Percentiles rank a stretch among this genome's conserved stretches.
Evolutionary conservation across 2,888 invertebrate genomes (phyloP).

Genomic region (Ormyrus labotus): DNA sequence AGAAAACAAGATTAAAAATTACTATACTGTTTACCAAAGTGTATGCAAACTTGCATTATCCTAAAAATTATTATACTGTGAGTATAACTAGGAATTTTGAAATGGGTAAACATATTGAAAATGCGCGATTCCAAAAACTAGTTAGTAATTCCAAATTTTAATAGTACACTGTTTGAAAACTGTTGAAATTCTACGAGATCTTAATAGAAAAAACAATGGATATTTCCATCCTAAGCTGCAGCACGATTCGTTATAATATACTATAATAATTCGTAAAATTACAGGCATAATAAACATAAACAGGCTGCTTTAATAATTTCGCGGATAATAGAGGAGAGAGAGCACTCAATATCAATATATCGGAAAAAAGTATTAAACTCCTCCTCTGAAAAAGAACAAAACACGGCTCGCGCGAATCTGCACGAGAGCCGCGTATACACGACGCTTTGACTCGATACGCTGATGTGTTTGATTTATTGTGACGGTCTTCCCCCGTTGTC

Average conservation of each 20-base stretch:
- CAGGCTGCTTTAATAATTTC: conserved; percentile 3
- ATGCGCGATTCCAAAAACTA: too few relatives aligned
- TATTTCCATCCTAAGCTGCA: too few relatives aligned
- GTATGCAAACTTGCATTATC: too few relatives aligned
- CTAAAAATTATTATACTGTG: too few relatives aligned
- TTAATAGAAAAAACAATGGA: too few relatives aligned
- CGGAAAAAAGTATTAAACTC: conserved; percentile 47
- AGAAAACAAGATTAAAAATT: too few relatives aligned
- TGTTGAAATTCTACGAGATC: too few relatives aligned
- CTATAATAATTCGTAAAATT: background rate
- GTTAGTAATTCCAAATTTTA: too few relatives aligned
- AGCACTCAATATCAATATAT: conserved; percentile 15
- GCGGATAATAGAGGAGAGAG: background rate
- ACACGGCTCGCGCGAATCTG: conserved; percentile 1
- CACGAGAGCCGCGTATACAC: background rate
- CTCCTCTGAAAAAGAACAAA: conserved; percentile 21
- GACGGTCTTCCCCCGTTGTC: conserved; percentile 65
- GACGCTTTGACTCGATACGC: conserved; percentile 46
- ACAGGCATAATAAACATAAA: background rate
- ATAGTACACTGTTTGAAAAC: too few relatives aligned
- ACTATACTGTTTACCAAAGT: too few relatives aligned
- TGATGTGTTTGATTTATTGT: conserved; percentile 67
- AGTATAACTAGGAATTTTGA: too few relatives aligned
- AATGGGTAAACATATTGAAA: too few relatives aligned
- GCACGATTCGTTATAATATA: background rate